Percentiles rank a stretch among this genome's conserved stretches.
Conservation (phyloP, 1,140 invertebrate genomes). For the Micrasema minimum region DNA sequence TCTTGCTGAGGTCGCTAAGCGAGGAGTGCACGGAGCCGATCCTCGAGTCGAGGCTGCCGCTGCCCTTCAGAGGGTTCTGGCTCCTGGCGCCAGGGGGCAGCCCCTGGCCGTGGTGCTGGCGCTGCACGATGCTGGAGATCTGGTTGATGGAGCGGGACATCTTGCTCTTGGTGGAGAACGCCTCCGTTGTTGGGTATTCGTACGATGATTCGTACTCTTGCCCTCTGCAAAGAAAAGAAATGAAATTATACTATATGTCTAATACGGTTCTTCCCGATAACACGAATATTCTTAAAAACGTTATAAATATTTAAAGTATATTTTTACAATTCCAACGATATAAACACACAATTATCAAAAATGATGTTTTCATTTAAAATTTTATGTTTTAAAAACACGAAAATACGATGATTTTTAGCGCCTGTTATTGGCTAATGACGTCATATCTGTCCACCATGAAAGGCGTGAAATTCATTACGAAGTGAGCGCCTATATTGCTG, state of each 20-base stretch:
- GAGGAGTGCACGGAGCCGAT: conserved; percentile 59
- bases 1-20: conserved; percentile 56
- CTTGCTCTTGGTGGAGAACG: conserved; percentile 49
- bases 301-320: too few relatives aligned
- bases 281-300: too few relatives aligned
- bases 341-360: too few relatives aligned
- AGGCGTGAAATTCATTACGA: too few relatives aligned
- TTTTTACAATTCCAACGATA: too few relatives aligned
- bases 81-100: conserved; percentile 57
- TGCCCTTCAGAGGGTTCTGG: conserved; percentile 59
- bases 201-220: conserved; percentile 60
- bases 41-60: conserved; percentile 49
- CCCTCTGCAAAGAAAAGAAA: conserved; percentile 54
- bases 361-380: too few relatives aligned
- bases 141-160: conserved; percentile 52
- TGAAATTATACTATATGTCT: background rate
- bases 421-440: too few relatives aligned
- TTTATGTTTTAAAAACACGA: too few relatives aligned
- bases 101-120: conserved; percentile 20
- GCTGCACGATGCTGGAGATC: conserved; percentile 50
- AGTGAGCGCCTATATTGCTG: too few relatives aligned
- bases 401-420: too few relatives aligned
- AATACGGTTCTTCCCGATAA: too few relatives aligned
- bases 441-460: too few relatives aligned
- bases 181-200: conserved; percentile 55